A percentile compares a stretch with the other conserved stretches of the same genome.
These are phyloP conservation scores for Neosilurus hyrtlii DNA, from an alignment of 2,797 vertebrate species.

Conservation along the genomic window DNA sequence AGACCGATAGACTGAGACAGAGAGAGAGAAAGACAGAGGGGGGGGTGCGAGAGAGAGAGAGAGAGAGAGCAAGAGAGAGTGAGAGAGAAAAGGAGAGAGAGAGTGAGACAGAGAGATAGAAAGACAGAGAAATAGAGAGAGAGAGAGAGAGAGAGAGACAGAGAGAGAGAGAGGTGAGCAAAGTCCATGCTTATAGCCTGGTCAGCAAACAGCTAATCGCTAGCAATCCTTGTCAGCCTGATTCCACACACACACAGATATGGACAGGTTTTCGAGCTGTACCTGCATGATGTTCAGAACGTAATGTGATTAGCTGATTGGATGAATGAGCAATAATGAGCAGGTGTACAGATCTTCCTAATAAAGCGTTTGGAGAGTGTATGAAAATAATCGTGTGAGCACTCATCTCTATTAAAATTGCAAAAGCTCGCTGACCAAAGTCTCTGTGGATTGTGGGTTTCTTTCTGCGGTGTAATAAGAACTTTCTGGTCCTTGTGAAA, in stretches of 20 bases:
- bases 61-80: not conserved
- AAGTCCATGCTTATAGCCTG: too few species aligned
- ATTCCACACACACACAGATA: constrained; percentile 10
- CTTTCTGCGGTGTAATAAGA: constrained; percentile 6
- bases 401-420: not conserved
- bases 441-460: constrained; percentile 21
- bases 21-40: not conserved
- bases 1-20: too few species aligned
- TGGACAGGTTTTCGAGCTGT: not conserved
- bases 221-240: too few species aligned
- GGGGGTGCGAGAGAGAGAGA: constrained; percentile 29
- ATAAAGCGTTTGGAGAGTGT: not conserved
- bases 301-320: not conserved
- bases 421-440: constrained; percentile 21
- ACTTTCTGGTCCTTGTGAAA: constrained; percentile 13
- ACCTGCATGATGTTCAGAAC: not conserved
- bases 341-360: not conserved
- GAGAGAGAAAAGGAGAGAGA: too few species aligned
- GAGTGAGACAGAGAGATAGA: constrained; percentile 6
- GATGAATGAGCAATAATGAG: not conserved
- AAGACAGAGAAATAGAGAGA: not conserved
- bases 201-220: too few species aligned
- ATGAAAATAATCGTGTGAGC: not conserved
- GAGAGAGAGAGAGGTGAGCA: too few species aligned
- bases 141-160: constrained; percentile 25